These are phyloP conservation scores for Vidua macroura DNA, from an alignment of 2,113 vertebrate genomes.

Conservation along the genomic window DNA sequence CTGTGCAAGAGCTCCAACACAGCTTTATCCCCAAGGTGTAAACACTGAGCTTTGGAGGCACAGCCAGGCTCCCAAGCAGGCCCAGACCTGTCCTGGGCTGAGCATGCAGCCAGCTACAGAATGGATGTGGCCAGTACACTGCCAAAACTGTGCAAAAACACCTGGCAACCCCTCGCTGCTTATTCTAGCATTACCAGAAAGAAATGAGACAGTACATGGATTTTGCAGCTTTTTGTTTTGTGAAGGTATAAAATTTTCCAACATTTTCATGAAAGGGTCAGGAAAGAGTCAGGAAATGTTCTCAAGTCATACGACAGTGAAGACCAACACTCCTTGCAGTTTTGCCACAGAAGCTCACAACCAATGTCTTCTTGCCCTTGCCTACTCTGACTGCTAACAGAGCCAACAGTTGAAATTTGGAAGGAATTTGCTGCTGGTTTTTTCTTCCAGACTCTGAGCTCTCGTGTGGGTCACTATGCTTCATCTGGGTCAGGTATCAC, in stretches of 20 bases:
- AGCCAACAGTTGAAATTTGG: background rate
- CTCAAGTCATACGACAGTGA: background rate
- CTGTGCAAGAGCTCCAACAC: background rate
- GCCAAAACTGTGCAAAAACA: background rate
- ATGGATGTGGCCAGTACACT: background rate
- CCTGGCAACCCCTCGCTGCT: background rate
- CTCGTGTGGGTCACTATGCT: background rate
- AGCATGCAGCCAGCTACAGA: background rate
- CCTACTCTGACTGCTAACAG: rapidly evolving
- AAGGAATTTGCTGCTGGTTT: background rate
- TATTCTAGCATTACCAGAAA: background rate
- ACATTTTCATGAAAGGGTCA: background rate
- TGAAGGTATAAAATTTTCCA: background rate
- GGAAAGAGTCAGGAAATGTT: background rate
- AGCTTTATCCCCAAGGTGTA: background rate
- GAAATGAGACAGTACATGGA: background rate
- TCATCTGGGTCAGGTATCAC: background rate
- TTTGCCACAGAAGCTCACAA: background rate
- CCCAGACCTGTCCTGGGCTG: background rate
- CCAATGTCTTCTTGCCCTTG: background rate
- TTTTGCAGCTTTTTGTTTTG: background rate
- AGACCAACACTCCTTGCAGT: background rate
- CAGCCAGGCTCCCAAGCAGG: background rate
- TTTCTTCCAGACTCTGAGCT: background rate
- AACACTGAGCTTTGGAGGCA: rapidly evolving